These are phyloP conservation scores for Argentina silus DNA, from an alignment of 2,797 vertebrate species.

Conservation along the genomic window DNA sequence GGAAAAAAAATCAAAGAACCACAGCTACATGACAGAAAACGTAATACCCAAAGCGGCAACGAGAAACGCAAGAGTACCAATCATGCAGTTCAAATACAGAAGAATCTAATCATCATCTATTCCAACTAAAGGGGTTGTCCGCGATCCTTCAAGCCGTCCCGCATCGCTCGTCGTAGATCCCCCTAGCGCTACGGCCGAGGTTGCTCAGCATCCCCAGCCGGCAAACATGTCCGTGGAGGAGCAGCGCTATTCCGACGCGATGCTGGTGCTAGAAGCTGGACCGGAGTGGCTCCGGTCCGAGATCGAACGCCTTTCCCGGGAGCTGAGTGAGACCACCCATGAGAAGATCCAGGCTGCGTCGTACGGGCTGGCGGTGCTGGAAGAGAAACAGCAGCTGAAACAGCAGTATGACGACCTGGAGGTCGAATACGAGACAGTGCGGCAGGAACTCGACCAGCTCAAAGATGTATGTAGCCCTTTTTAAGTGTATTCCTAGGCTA, in stretches of 20 bases:
- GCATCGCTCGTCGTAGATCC: constrained; percentile 47
- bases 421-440: constrained; percentile 88
- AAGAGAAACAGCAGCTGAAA: constrained; percentile 96
- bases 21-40: constrained; percentile 63
- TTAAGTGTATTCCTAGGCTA: background rate
- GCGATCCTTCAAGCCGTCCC: constrained; percentile 60
- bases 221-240: constrained; percentile 23
- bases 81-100: constrained; percentile 75
- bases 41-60: constrained; percentile 39
- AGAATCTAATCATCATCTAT: constrained; percentile 64
- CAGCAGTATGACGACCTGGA: constrained; percentile 94
- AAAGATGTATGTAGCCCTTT: constrained; percentile 83
- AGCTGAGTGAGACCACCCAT: constrained; percentile 91
- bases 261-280: constrained; percentile 85
- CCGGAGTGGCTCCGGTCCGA: constrained; percentile 89
- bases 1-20: constrained; percentile 40
- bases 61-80: constrained; percentile 56
- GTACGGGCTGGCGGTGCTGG: constrained; percentile 94
- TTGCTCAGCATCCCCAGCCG: constrained; percentile 41
- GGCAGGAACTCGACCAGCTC: constrained; percentile 92
- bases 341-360: constrained; percentile 99
- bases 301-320: constrained; percentile 86
- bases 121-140: constrained; percentile 30
- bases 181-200: constrained; percentile 34
- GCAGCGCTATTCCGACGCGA: constrained; percentile 57